Evolutionary conservation across 2,888 invertebrate species (phyloP), one percentile per base, ranked within the genome.

Genomic region (Limnephilus marmoratus): DNA sequence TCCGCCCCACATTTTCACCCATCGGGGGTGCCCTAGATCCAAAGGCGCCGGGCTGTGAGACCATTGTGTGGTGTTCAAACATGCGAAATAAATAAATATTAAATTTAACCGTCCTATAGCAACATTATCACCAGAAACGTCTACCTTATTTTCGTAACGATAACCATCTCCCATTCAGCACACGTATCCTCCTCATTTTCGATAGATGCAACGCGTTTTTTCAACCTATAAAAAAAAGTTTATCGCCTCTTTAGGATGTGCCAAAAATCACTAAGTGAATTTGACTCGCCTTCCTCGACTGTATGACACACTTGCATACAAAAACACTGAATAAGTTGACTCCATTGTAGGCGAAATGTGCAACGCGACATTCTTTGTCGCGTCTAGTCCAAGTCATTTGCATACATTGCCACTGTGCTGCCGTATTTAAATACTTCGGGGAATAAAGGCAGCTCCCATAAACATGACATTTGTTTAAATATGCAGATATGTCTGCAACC

Each of bases 281-380:
- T 86, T 45, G 86, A 49, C 86, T 86, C 86, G 86, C 49, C 86
- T 49, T 86, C 86, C 45, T 45, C 86, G 45, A 86, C 13, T 45
- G 15, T 45, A 45, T 86, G 86, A 86, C 86, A 86, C 49, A 86
- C 45, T 86, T 41, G 86, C 86, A 86, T 86, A 86, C 86, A 41
- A 86, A 86, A 85, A 45, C 24, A 12, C 11, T 13, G 41, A 85
- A 37, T 45, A 37, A 29, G 49, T 45, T 86, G 86, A 86, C 86
- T 37, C 15, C 86, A 45, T 45, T 45, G 37, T 45, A 45, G 86
- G 45, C 13, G 86, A 86, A 86, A 86, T 86, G 86, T 86, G 86
- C 86, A 86, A 86, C 49, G 45, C 45, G 86, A 86, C 86, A 86
- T 86, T 45, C 45, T 86, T 86, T 13, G 45, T 24, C 41, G 86